These are phyloP conservation scores for Cassiopea xamachana DNA, from an alignment of 30 jellyfish, hydroid and myxozoan species.

Conservation along the genomic window DNA sequence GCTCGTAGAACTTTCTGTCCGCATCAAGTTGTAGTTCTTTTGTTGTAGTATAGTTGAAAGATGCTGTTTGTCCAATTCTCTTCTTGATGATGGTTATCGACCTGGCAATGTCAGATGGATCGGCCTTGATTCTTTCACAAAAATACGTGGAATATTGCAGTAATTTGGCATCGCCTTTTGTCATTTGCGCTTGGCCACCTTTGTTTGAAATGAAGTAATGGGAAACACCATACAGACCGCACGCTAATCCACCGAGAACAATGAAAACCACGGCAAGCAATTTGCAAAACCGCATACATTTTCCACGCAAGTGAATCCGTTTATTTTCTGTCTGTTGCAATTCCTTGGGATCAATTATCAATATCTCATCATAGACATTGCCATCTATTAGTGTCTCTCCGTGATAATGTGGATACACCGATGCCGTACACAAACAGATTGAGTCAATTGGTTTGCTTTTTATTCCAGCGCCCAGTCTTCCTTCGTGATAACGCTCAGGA, in stretches of 20 bases:
- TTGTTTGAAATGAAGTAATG: conserved; percentile 58
- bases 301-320: conserved; percentile 26
- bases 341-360: conserved; percentile 62
- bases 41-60: conserved; percentile 24
- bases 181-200: conserved; percentile 35
- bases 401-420: conserved; percentile 70
- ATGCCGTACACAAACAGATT: conserved; percentile 62
- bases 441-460: conserved; percentile 14
- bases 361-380: conserved; percentile 53
- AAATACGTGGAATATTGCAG: conserved; percentile 76
- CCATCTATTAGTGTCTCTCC: conserved; percentile 59
- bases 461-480: neutral
- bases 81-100: conserved; percentile 40
- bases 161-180: conserved; percentile 73
- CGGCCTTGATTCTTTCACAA: conserved; percentile 57
- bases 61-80: conserved; percentile 18
- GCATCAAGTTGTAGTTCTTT: conserved; percentile 10
- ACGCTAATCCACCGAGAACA: conserved; percentile 52
- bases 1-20: conserved; percentile 22
- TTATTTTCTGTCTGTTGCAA: conserved; percentile 36
- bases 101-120: conserved; percentile 25
- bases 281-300: conserved; percentile 51
- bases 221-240: conserved; percentile 52
- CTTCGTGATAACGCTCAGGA: neutral
- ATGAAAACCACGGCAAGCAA: conserved; percentile 5